phyloP scores from a whole-genome alignment of 2,797 vertebrate species.

The Gymnodraco acuticeps region DNA sequence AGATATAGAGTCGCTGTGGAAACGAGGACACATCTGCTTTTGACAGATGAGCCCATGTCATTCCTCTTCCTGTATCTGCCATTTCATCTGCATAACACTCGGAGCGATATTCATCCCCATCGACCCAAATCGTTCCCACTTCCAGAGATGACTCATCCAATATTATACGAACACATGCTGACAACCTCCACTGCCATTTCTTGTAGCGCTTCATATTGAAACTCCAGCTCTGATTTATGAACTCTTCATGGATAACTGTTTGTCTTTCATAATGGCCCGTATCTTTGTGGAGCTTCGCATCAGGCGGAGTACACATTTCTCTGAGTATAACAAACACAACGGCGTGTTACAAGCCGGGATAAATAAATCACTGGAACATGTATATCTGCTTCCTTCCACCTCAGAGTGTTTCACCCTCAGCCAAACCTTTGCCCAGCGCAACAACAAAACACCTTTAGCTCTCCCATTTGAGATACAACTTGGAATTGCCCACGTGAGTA shows the following conservation, averaged over 20 bases:
- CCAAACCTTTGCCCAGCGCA: constrained; percentile 45
- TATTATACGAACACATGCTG: constrained; percentile 46
- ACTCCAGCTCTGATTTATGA: constrained; percentile 40
- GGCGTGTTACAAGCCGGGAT: constrained; percentile 17
- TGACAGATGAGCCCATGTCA: constrained; percentile 52
- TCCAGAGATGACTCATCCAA: constrained; percentile 49
- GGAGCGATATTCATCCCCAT: constrained; percentile 59
- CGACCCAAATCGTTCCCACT: constrained; percentile 47
- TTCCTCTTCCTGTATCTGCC: constrained; percentile 41
- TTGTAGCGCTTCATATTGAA: constrained; percentile 1
- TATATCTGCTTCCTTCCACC: constrained; percentile 37
- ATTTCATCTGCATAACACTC: constrained; percentile 56
- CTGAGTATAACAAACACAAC: constrained; percentile 35
- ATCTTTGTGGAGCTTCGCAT: constrained; percentile 20
- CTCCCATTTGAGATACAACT: constrained; percentile 26
- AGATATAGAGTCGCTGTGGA: constrained; percentile 44
- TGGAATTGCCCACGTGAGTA: too few species aligned
- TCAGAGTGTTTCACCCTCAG: constrained; percentile 39
- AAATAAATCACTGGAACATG: constrained; percentile 32
- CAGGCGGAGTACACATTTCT: constrained; percentile 26
- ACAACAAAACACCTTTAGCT: constrained; percentile 31
- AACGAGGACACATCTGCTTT: constrained; percentile 63
- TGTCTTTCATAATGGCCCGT: constrained; percentile 42
- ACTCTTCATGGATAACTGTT: constrained; percentile 28
- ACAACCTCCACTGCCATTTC: constrained; percentile 37